Evolutionary conservation across 2,888 invertebrate genomes (phyloP).

Genomic region (Leuctra nigra): DNA sequence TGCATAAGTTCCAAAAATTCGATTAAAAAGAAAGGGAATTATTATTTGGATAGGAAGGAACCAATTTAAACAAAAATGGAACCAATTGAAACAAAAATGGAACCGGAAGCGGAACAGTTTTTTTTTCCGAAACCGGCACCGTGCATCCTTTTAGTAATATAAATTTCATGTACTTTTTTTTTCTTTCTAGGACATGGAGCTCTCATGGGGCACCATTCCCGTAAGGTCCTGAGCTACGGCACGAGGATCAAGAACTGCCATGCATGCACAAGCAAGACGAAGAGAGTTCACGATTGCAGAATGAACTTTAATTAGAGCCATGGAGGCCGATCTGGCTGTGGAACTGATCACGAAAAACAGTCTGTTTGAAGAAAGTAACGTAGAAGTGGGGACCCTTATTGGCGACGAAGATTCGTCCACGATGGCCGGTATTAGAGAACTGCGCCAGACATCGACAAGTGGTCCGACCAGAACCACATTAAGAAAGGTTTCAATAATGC

Average conservation of each 20-base stretch:
- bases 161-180: too few species aligned
- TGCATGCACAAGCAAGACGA: slow-evolving; percentile 29
- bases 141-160: too few species aligned
- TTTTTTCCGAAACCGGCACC: too few species aligned
- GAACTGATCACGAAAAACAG: slow-evolving; percentile 28
- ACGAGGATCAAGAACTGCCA: slow-evolving; percentile 31
- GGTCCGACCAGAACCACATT: slow-evolving; percentile 6
- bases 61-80: too few species aligned
- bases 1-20: too few species aligned
- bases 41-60: too few species aligned
- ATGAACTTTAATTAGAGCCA: slow-evolving; percentile 33
- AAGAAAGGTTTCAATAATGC: neutral
- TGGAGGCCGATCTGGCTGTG: slow-evolving; percentile 33
- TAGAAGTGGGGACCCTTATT: slow-evolving; percentile 28
- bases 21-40: too few species aligned
- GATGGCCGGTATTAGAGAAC: slow-evolving; percentile 26
- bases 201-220: slow-evolving; percentile 31
- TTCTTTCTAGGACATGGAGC: slow-evolving; percentile 30
- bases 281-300: slow-evolving; percentile 32
- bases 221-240: slow-evolving; percentile 31
- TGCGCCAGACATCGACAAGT: neutral
- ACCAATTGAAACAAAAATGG: too few species aligned
- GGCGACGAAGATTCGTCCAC: slow-evolving; percentile 32
- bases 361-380: slow-evolving; percentile 29
- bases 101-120: too few species aligned